Evolutionary conservation across 2,797 vertebrate genomes (phyloP).

Genomic region (Tamandua tetradactyla): DNA sequence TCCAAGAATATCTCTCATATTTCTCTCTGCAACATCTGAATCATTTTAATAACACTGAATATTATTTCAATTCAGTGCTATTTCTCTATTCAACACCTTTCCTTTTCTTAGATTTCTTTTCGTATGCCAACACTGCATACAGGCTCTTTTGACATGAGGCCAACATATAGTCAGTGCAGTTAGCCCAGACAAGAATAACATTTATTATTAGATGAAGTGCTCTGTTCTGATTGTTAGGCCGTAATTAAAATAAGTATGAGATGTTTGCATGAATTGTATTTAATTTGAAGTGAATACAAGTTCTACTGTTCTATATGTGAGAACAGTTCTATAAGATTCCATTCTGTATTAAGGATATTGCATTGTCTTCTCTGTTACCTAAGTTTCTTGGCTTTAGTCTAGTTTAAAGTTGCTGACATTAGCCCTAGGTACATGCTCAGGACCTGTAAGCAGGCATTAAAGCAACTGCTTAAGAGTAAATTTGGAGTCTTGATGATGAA

Average conservation of each 20-base stretch:
- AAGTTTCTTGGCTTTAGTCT: not conserved
- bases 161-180: not conserved
- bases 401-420: not conserved
- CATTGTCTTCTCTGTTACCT: not conserved
- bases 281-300: not conserved
- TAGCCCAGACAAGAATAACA: not conserved
- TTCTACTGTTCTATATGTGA: not conserved
- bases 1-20: not conserved
- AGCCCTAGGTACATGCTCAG: not conserved
- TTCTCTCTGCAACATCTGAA: not conserved
- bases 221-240: not conserved
- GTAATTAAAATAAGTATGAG: constrained; percentile 42
- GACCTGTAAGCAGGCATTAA: not conserved
- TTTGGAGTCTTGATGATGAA: not conserved
- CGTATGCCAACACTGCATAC: not conserved
- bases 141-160: not conserved
- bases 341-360: not conserved
- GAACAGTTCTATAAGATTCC: not conserved
- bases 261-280: not conserved
- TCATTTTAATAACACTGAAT: constrained; percentile 47
- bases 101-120: constrained; percentile 10
- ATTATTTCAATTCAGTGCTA: constrained; percentile 25
- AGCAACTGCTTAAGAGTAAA: not conserved
- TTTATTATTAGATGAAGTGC: not conserved
- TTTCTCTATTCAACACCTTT: constrained; percentile 48